phyloP scores from a whole-genome alignment of 2,888 invertebrate genomes.

The Dasysyrphus tricinctus region DNA sequence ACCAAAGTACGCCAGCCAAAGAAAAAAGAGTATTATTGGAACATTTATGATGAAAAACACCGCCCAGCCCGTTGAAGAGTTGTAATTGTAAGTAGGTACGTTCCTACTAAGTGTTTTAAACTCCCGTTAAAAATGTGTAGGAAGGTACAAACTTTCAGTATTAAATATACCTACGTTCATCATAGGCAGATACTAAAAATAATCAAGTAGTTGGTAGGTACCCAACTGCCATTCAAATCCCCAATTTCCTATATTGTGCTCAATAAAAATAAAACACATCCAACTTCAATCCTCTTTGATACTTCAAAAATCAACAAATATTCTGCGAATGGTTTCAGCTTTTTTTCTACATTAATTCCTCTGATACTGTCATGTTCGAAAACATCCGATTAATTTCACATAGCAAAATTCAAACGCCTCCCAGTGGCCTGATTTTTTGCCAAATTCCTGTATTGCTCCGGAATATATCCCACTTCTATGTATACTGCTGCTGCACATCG shows the following conservation, averaged over 20 bases:
- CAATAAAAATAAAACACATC: not conserved
- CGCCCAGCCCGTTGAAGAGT: too few species aligned
- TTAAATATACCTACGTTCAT: too few species aligned
- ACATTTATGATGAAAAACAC: too few species aligned
- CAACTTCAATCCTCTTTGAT: not conserved
- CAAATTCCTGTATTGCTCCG: not conserved
- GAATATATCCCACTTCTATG: not conserved
- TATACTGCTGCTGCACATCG: too few species aligned
- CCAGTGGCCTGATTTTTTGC: conserved; percentile 44
- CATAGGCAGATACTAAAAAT: too few species aligned
- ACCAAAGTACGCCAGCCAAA: too few species aligned
- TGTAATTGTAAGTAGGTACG: too few species aligned
- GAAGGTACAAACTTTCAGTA: too few species aligned
- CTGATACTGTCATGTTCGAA: conserved; percentile 58
- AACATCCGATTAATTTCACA: conserved; percentile 56
- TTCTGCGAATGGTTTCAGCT: not conserved
- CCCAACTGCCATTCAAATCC: not conserved
- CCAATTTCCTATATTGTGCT: not conserved
- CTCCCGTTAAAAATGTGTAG: too few species aligned
- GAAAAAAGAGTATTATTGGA: too few species aligned
- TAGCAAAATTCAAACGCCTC: conserved; percentile 38
- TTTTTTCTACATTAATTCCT: not conserved
- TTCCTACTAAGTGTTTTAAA: too few species aligned
- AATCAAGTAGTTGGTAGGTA: too few species aligned
- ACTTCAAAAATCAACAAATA: conserved; percentile 40